Percentiles rank a stretch among this genome's conserved stretches.
Conservation (phyloP, 2,888 invertebrate species). For the Loripinus fragilis region DNA sequence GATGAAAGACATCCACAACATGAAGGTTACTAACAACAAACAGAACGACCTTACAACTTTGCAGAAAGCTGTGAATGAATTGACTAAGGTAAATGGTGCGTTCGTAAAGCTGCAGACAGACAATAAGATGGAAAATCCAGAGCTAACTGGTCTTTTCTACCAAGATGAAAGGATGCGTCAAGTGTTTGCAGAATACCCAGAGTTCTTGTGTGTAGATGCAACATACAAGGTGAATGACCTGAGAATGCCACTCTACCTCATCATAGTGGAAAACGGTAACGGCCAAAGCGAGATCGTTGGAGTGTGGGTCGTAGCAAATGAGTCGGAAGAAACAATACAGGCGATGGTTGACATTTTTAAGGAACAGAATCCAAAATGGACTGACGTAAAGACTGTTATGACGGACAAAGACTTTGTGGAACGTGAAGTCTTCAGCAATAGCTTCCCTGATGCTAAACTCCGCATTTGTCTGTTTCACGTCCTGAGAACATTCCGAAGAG, state of each 20-base stretch:
- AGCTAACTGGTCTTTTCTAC: slow-evolving; percentile 33
- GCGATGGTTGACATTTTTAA: slow-evolving; percentile 32
- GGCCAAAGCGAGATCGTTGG: slow-evolving; percentile 30
- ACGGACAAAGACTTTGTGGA: slow-evolving; percentile 37
- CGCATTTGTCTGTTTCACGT: slow-evolving; percentile 16
- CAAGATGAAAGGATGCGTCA: slow-evolving; percentile 25
- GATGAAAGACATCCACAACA: slow-evolving; percentile 33
- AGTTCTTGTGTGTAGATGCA: slow-evolving; percentile 33
- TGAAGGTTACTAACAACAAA: background rate
- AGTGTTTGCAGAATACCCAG: slow-evolving; percentile 17
- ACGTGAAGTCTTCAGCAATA: slow-evolving; percentile 21
- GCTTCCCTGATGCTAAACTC: slow-evolving; percentile 19
- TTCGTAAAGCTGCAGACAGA: slow-evolving; percentile 27
- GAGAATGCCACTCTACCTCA: slow-evolving; percentile 28
- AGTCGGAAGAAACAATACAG: background rate
- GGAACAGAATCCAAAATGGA: slow-evolving; percentile 35
- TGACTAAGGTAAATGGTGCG: slow-evolving; percentile 22
- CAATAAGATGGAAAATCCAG: slow-evolving; percentile 15
- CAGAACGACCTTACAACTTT: slow-evolving; percentile 21
- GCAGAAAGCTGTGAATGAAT: slow-evolving; percentile 20
- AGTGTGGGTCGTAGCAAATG: too few species aligned
- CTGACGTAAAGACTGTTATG: slow-evolving; percentile 20
- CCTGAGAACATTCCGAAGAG: background rate
- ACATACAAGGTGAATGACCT: slow-evolving; percentile 36
- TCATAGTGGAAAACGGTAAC: slow-evolving; percentile 31